These are phyloP conservation scores for Lepas anatifera DNA, from an alignment of 2,888 invertebrate genomes.

Conservation along the genomic window DNA sequence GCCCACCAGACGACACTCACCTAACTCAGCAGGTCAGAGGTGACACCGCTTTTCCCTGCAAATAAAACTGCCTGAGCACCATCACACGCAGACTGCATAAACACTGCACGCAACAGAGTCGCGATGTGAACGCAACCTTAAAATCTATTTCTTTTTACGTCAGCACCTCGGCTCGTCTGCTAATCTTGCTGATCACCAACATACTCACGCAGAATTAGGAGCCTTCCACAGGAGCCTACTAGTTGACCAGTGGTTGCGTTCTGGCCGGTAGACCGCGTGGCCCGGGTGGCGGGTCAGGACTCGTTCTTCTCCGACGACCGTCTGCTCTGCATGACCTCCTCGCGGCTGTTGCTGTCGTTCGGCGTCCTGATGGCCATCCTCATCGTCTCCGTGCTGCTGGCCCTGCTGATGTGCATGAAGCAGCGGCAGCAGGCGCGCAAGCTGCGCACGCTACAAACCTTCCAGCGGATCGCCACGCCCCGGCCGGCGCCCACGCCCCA, in stretches of 20 bases:
- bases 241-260: no score
- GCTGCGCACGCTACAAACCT: neutral
- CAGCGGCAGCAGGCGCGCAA: neutral
- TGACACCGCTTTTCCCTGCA: no score
- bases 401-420: constrained; percentile 27
- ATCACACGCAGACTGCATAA: no score
- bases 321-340: constrained; percentile 55
- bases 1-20: constrained; percentile 11
- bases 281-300: neutral
- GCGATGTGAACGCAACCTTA: no score
- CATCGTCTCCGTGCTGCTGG: constrained; percentile 46
- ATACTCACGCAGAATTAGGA: no score
- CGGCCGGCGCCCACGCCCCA: neutral
- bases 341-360: constrained; percentile 62
- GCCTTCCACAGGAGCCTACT: no score
- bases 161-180: no score
- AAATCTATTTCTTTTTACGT: no score
- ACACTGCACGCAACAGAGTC: no score
- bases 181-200: no score
- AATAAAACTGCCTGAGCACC: no score
- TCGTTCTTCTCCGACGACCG: constrained; percentile 30
- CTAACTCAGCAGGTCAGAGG: neutral
- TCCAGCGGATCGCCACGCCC: neutral
- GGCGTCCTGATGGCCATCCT: constrained; percentile 58
- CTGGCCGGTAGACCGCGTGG: neutral